Conservation (phyloP, 2,888 invertebrate species). For the Sceliomorpha sp. region DNA sequence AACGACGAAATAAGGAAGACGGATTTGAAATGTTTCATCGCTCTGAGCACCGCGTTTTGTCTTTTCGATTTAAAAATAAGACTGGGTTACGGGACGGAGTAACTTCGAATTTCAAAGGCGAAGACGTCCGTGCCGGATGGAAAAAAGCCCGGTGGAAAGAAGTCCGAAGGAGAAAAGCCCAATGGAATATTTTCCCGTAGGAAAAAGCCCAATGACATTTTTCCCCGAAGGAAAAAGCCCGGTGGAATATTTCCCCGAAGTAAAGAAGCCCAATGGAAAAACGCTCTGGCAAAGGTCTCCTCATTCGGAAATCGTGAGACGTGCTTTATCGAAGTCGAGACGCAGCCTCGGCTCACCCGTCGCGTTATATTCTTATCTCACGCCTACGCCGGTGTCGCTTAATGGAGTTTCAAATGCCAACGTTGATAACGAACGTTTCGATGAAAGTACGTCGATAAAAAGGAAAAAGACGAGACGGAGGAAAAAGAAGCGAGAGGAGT, state of each 20-base stretch:
- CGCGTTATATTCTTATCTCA: constrained; percentile 60
- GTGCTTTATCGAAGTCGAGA: constrained; percentile 47
- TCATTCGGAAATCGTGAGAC: constrained; percentile 46
- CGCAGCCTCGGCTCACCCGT: constrained; percentile 29
- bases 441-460: constrained; percentile 34
- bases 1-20: too few species aligned
- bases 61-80: constrained; percentile 9
- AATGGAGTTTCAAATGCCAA: constrained; percentile 61
- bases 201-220: too few species aligned
- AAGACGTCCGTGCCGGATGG: constrained; percentile 7
- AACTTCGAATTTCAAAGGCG: constrained; percentile 14
- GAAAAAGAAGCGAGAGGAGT: too few species aligned
- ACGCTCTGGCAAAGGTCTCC: constrained; percentile 26
- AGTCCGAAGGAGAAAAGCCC: too few species aligned
- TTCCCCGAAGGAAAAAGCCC: constrained; percentile 16
- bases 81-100: constrained; percentile 2
- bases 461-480: too few species aligned
- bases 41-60: too few species aligned
- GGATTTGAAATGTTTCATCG: too few species aligned
- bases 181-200: too few species aligned
- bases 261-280: too few species aligned
- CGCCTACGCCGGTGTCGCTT: constrained; percentile 58
- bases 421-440: constrained; percentile 47
- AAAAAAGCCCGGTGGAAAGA: constrained; percentile 13
- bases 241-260: too few species aligned